These are phyloP conservation scores for Planiliza haematocheilus DNA, from an alignment of 2,113 vertebrate genomes.

Conservation along the genomic window DNA sequence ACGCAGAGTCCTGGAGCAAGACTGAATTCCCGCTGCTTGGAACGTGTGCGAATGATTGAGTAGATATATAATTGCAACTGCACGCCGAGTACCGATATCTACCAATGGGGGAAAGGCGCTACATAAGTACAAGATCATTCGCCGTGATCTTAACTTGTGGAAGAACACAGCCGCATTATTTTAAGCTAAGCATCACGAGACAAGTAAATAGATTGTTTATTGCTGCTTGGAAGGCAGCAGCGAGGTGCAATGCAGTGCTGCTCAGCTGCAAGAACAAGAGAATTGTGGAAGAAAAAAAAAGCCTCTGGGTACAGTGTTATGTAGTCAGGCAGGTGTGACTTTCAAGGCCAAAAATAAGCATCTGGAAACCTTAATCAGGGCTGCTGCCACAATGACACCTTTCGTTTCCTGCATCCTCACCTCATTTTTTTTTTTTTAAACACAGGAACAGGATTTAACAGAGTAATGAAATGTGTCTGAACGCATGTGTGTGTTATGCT, in stretches of 20 bases:
- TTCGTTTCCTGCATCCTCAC: not conserved
- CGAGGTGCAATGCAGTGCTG: not conserved
- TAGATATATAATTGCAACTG: too few species aligned
- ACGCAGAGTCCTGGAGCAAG: too few species aligned
- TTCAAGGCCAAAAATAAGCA: not conserved
- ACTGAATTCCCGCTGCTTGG: too few species aligned
- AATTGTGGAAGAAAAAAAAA: not conserved
- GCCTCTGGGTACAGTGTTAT: too few species aligned
- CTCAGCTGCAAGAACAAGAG: constrained; percentile 8
- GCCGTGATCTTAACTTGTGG: not conserved
- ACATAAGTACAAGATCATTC: too few species aligned
- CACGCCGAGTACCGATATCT: too few species aligned
- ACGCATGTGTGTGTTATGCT: not conserved
- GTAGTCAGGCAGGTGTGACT: not conserved
- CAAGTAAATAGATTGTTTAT: constrained; percentile 11
- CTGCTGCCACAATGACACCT: not conserved
- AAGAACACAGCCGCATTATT: not conserved
- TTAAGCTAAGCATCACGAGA: constrained; percentile 25
- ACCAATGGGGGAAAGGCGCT: too few species aligned
- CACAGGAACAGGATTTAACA: not conserved
- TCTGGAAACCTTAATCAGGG: not conserved
- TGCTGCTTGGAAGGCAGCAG: constrained; percentile 1
- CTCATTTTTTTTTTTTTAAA: too few species aligned
- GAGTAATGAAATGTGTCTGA: not conserved
- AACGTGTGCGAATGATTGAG: too few species aligned